Evolutionary conservation across 2,888 invertebrate genomes (phyloP).

Genomic region (Schrankia costaestrigalis): DNA sequence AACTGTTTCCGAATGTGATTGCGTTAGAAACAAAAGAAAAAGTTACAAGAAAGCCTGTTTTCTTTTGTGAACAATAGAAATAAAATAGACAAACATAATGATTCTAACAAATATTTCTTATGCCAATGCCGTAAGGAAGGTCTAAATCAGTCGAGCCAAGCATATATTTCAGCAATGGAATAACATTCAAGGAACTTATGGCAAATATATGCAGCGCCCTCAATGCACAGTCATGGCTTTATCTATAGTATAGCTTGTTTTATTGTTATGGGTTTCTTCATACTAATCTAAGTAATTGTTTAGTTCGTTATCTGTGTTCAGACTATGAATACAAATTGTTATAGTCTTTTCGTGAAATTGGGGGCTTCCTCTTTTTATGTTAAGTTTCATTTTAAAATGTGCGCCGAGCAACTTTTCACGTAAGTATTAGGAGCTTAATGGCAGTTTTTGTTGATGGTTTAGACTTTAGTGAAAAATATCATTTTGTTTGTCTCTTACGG

Average conservation of each 20-base stretch:
- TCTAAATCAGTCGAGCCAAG: slow-evolving; percentile 8
- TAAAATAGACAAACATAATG: no score
- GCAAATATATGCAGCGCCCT: slow-evolving; percentile 22
- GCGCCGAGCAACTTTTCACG: no score
- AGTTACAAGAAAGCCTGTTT: no score
- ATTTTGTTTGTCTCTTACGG: no score
- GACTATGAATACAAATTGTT: slow-evolving; percentile 17
- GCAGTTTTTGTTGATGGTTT: no score
- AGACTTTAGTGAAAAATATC: no score
- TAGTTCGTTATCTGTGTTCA: slow-evolving; percentile 21
- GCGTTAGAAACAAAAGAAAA: no score
- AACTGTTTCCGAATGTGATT: no score
- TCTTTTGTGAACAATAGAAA: no score
- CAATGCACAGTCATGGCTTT: slow-evolving; percentile 16
- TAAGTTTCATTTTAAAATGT: background rate
- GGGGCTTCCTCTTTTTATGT: background rate
- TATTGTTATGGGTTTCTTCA: slow-evolving; percentile 15
- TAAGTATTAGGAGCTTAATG: no score
- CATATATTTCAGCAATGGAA: slow-evolving; percentile 15
- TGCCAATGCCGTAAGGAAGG: slow-evolving; percentile 3
- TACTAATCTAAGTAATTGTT: slow-evolving; percentile 28
- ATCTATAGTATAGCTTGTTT: slow-evolving; percentile 13
- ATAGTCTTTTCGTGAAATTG: slow-evolving; percentile 6
- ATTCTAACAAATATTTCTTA: slow-evolving; percentile 7
- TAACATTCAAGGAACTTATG: slow-evolving; percentile 17